Conservation (phyloP, 1,140 invertebrate genomes). For the Batillaria attramentaria region DNA sequence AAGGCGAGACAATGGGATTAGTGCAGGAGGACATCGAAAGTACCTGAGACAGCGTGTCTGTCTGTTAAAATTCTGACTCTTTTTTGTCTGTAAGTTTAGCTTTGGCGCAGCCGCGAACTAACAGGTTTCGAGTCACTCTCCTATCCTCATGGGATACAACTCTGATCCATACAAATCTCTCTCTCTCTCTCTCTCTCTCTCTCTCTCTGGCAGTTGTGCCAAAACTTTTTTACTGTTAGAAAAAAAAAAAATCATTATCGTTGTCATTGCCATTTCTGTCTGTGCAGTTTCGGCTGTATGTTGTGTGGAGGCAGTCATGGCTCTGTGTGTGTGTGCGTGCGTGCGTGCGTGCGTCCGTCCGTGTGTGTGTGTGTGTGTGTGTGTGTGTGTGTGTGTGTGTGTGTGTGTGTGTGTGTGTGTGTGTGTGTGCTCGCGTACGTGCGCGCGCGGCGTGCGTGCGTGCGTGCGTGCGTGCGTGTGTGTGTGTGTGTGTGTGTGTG, state of each 20-base stretch:
- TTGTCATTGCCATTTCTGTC: too few species aligned
- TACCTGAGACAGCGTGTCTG: too few species aligned
- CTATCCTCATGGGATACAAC: background rate
- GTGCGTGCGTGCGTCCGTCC: background rate
- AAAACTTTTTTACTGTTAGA: too few species aligned
- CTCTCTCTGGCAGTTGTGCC: too few species aligned
- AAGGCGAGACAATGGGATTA: too few species aligned
- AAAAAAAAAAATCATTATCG: too few species aligned
- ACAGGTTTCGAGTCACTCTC: too few species aligned
- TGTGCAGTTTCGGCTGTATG: background rate
- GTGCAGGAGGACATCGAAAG: too few species aligned
- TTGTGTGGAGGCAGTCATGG: background rate
- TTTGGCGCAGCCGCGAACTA: too few species aligned
- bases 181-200: background rate
- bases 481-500: slow-evolving; percentile 14
- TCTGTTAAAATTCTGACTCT: too few species aligned
- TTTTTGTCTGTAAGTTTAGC: too few species aligned
- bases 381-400: background rate
- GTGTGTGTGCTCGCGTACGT: background rate
- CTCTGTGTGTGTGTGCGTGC: slow-evolving; percentile 1
- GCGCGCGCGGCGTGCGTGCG: background rate
- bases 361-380: slow-evolving; percentile 17
- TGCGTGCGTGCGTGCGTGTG: slow-evolving; percentile 9
- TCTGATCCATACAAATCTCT: background rate
- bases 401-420: background rate